A percentile compares a stretch with the other conserved stretches of the same genome.
phyloP scores from a whole-genome alignment of 1,140 invertebrate genomes.

The Centruroides sculpturatus region DNA sequence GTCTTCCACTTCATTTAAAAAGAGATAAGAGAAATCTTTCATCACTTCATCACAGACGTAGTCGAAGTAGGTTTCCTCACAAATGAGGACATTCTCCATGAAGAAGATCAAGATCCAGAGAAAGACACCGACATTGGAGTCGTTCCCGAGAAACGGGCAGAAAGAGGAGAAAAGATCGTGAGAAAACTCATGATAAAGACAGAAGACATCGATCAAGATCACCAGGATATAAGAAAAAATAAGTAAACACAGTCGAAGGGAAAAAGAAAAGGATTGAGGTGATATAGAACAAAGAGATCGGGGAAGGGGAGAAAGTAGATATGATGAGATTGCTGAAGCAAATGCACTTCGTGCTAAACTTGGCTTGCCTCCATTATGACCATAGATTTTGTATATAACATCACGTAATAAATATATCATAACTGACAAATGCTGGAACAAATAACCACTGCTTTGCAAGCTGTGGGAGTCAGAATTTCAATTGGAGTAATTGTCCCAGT shows the following conservation, averaged over 20 bases:
- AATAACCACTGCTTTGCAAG: too few relatives aligned
- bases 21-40: slow-evolving; percentile 6
- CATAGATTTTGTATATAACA: slow-evolving; percentile 4
- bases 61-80: slow-evolving; percentile 12
- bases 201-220: slow-evolving; percentile 19
- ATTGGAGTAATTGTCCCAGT: too few relatives aligned
- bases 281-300: neutral
- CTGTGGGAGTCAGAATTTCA: too few relatives aligned
- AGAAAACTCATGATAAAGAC: slow-evolving; percentile 19
- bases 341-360: slow-evolving; percentile 38
- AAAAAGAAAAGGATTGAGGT: neutral
- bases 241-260: neutral
- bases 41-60: slow-evolving; percentile 8
- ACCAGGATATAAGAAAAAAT: neutral
- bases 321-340: slow-evolving; percentile 34
- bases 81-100: slow-evolving; percentile 2
- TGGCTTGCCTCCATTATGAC: slow-evolving; percentile 35
- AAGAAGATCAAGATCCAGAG: slow-evolving; percentile 2
- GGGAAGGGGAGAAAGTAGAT: slow-evolving; percentile 1
- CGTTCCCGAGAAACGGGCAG: slow-evolving; percentile 11
- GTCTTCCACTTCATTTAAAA: neutral
- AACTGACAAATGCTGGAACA: too few relatives aligned
- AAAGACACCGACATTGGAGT: slow-evolving; percentile 10
- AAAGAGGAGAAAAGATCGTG: slow-evolving; percentile 9
- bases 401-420: neutral